phyloP scores from a whole-genome alignment of 2,797 vertebrate genomes.

The Denticeps clupeoides region DNA sequence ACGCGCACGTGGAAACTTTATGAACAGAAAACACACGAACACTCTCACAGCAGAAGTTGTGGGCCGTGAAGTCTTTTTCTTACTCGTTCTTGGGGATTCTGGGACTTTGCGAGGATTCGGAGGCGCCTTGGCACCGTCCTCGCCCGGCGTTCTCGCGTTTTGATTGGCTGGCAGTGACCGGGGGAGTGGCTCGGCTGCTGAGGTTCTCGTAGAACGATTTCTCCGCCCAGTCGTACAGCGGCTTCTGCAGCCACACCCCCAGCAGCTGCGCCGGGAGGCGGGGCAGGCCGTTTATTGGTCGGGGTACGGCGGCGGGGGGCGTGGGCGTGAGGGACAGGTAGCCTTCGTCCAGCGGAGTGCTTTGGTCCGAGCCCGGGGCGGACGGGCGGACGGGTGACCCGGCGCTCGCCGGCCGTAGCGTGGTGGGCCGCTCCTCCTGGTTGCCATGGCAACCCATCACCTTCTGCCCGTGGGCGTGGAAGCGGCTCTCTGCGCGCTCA shows the following conservation, averaged over 20 bases:
- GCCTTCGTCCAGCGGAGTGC: slow-evolving; percentile 63
- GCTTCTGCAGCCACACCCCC: slow-evolving; percentile 82
- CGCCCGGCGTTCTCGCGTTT: not conserved
- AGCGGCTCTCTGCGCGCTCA: slow-evolving; percentile 48
- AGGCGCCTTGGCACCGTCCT: not conserved
- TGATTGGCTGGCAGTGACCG: too few species aligned
- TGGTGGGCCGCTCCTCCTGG: slow-evolving; percentile 35
- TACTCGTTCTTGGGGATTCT: slow-evolving; percentile 18
- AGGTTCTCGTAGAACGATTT: slow-evolving; percentile 72
- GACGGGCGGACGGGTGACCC: slow-evolving; percentile 22
- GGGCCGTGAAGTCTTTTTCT: slow-evolving; percentile 34
- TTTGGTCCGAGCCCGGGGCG: slow-evolving; percentile 9
- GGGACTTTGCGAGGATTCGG: not conserved
- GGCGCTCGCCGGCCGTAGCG: slow-evolving; percentile 39
- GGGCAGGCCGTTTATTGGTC: slow-evolving; percentile 66
- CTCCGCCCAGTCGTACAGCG: slow-evolving; percentile 74
- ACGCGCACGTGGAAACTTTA: not conserved
- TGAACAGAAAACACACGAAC: not conserved
- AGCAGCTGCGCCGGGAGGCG: slow-evolving; percentile 56
- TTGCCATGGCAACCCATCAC: slow-evolving; percentile 45
- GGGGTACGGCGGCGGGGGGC: slow-evolving; percentile 28
- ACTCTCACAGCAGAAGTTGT: too few species aligned
- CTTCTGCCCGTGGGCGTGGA: slow-evolving; percentile 31
- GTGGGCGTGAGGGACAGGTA: slow-evolving; percentile 52
- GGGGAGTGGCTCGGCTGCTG: slow-evolving; percentile 26